Conservation (phyloP, 2,113 vertebrate genomes). For the Cathartes aura region DNA sequence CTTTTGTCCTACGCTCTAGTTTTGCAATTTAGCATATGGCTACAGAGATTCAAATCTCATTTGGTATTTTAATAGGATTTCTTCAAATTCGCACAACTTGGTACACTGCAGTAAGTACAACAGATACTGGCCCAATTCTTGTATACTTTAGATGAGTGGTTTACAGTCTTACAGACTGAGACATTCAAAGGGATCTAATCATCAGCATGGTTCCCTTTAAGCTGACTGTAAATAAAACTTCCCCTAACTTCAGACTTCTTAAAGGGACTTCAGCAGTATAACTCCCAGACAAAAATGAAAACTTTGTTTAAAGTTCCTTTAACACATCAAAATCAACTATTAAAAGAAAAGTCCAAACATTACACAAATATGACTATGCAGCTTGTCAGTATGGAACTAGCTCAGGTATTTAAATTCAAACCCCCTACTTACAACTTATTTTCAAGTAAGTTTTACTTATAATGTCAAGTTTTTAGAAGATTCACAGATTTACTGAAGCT, state of each 20-base stretch:
- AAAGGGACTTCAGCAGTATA: neutral
- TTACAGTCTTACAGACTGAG: neutral
- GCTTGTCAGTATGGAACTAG: neutral
- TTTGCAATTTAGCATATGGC: neutral
- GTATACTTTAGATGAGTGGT: neutral
- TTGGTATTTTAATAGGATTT: conserved; percentile 67
- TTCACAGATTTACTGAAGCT: neutral
- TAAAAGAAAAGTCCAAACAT: neutral
- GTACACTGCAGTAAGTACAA: neutral
- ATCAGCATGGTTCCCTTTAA: neutral
- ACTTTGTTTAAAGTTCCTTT: neutral
- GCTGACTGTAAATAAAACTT: neutral
- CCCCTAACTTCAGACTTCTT: neutral
- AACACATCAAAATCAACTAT: neutral
- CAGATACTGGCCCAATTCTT: neutral
- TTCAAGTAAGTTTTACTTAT: neutral
- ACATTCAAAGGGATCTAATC: neutral
- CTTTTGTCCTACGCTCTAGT: conserved; percentile 31
- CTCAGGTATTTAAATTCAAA: neutral
- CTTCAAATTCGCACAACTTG: neutral
- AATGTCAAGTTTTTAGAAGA: neutral
- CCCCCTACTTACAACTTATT: neutral
- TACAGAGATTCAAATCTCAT: conserved; percentile 53
- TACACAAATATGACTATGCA: neutral
- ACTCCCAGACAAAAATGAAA: neutral